Conservation (phyloP, 2,113 vertebrate species). For the Tinamus guttatus region DNA sequence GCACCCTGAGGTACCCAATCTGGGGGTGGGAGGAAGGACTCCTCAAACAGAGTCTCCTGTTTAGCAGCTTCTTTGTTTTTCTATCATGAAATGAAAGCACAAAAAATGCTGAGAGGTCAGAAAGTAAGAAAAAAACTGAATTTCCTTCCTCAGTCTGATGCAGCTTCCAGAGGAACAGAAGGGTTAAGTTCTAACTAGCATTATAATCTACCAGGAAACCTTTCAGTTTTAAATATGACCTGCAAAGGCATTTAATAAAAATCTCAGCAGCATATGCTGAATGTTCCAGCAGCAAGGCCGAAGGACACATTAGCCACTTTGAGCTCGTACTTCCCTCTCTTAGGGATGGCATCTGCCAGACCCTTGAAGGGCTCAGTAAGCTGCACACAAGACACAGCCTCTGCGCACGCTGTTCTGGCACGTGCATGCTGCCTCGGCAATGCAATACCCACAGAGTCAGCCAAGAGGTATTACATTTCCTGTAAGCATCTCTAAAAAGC, state of each 20-base stretch:
- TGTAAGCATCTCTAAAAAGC: background rate
- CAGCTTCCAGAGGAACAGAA: background rate
- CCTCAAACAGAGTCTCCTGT: background rate
- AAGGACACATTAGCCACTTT: background rate
- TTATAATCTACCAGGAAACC: background rate
- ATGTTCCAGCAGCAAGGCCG: background rate
- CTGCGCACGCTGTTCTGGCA: fast-evolving
- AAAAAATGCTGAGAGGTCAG: background rate
- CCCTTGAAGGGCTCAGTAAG: background rate
- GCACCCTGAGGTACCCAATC: background rate
- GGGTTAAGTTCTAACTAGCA: background rate
- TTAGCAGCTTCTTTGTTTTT: background rate
- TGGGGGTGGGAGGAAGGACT: background rate
- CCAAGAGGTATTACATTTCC: background rate
- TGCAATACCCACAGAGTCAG: background rate
- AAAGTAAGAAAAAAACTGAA: background rate
- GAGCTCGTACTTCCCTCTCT: conserved; percentile 2
- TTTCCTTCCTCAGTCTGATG: background rate
- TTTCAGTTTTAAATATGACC: background rate
- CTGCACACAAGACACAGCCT: background rate
- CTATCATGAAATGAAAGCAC: background rate
- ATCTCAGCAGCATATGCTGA: background rate
- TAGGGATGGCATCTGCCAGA: conserved; percentile 28
- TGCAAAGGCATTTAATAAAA: background rate
- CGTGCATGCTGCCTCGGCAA: background rate